Base-by-base conservation (phyloP, 1,140 invertebrate species). In the Galleria mellonella region DNA sequence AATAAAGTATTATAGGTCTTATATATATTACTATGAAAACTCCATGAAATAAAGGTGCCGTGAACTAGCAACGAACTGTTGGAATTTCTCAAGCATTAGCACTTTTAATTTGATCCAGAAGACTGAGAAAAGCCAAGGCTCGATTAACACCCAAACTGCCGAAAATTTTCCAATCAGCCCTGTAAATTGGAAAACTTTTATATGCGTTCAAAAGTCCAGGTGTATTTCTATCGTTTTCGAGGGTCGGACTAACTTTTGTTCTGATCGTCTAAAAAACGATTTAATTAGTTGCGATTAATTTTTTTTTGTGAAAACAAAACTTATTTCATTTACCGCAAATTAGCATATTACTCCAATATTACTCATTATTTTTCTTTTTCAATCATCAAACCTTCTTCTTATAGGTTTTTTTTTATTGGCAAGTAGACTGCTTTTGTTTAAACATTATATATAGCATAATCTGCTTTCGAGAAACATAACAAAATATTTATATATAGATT, bases 101-200 rank as follows among this genome's bases (percentile, higher is more conserved):
- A 59, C 61, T 62, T 55, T 54, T 65, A 73, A 72, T 70, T 67
- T 55, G 51, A 53, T 62, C 60, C 45, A 62, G 61, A 73, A 51
- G 63, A 58, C 70, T 53, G 57, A 61, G 58, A 57, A 58, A 72
- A 74, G 75, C 73, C 70, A 72, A 74, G 76, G 62, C 74, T 73
- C 72, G 71, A 75, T 83, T 83, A 84, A 83, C 77, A 79, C 71
- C 72, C 68, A 69, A 78, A 81, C 69, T 65, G 74, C 55, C 55
- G 72, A 78, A 83, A 84, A 84, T 79, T 84, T 81, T 79, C 78
- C 76, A 84, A 84, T 83, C 76, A 81, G 72, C 71, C 70, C 74
- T 70, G 66, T 81, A 84, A 83, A 84, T 84, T 84, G 73, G 81
- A 84, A 81, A 84, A 84, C 72, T 83, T 84, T 84, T 83, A 84